phyloP scores from a whole-genome alignment of 2,888 invertebrate species.

The Chrysomela aeneicollis region DNA sequence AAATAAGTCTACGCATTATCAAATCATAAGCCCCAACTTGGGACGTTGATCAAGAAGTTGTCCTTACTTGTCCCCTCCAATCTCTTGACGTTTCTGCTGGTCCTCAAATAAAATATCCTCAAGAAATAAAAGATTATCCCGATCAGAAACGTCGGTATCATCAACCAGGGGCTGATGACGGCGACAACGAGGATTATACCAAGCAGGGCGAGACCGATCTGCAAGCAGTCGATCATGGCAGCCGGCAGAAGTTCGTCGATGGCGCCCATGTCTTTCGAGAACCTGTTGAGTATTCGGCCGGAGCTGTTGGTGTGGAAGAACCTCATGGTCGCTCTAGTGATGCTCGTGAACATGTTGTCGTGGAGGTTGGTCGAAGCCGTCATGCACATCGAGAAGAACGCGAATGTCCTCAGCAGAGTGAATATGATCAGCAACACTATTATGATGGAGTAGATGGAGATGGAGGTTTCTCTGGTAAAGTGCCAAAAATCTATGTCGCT shows the following conservation, averaged over 20 bases:
- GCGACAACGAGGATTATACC: conserved; percentile 79
- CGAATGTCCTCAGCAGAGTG: conserved; percentile 61
- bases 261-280: conserved; percentile 74
- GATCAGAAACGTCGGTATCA: conserved; percentile 72
- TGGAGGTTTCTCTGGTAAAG: conserved; percentile 55
- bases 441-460: conserved; percentile 59
- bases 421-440: conserved; percentile 59
- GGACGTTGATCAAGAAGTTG: no score
- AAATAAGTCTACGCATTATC: no score
- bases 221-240: conserved; percentile 64
- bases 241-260: conserved; percentile 65
- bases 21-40: no score
- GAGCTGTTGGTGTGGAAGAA: conserved; percentile 76
- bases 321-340: conserved; percentile 69
- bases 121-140: conserved; percentile 71
- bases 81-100: conserved; percentile 78
- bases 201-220: conserved; percentile 69
- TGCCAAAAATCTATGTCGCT: conserved; percentile 50
- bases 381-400: conserved; percentile 66
- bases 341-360: conserved; percentile 62
- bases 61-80: conserved; percentile 75
- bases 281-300: conserved; percentile 71
- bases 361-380: conserved; percentile 66
- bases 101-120: conserved; percentile 73
- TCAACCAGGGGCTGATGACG: conserved; percentile 73